A percentile compares a stretch with the other conserved stretches of the same genome.
These are phyloP conservation scores for Aphelinus certus DNA, from an alignment of 1,140 invertebrate species.

Conservation along the genomic window DNA sequence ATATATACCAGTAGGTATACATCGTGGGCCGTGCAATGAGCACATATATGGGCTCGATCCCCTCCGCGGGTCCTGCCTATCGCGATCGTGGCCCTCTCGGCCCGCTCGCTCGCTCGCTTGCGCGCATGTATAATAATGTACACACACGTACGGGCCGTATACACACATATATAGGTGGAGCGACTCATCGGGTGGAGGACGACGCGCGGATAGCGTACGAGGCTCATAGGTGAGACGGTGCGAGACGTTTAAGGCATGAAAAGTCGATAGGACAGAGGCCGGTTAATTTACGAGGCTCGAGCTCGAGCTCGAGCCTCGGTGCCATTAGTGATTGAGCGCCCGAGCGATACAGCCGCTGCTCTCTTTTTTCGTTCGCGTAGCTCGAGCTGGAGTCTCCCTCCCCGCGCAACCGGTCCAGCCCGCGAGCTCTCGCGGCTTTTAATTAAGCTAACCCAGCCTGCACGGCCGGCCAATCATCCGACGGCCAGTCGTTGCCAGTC, in stretches of 20 bases:
- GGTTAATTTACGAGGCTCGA: constrained; percentile 25
- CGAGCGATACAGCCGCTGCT: constrained; percentile 31
- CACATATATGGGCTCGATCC: no score
- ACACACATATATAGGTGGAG: no score
- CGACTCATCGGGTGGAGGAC: no score
- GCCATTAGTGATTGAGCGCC: constrained; percentile 11
- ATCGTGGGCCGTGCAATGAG: no score
- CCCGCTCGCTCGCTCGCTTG: no score
- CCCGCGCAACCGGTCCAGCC: no score
- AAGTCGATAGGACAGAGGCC: constrained; percentile 21
- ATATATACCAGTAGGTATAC: no score
- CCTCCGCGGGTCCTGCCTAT: no score
- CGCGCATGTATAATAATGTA: no score
- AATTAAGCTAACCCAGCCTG: constrained; percentile 39
- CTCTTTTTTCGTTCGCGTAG: neutral
- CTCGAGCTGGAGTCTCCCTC: neutral
- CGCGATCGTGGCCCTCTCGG: no score
- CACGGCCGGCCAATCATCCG: constrained; percentile 42
- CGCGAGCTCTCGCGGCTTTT: constrained; percentile 36
- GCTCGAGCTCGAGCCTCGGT: constrained; percentile 1
- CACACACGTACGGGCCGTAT: neutral
- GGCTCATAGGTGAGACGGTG: neutral
- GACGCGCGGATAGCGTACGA: neutral
- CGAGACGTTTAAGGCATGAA: constrained; percentile 26
- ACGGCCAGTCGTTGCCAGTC: constrained; percentile 39